phyloP scores from a whole-genome alignment of 2,113 vertebrate species.

The Vicugna pacos region DNA sequence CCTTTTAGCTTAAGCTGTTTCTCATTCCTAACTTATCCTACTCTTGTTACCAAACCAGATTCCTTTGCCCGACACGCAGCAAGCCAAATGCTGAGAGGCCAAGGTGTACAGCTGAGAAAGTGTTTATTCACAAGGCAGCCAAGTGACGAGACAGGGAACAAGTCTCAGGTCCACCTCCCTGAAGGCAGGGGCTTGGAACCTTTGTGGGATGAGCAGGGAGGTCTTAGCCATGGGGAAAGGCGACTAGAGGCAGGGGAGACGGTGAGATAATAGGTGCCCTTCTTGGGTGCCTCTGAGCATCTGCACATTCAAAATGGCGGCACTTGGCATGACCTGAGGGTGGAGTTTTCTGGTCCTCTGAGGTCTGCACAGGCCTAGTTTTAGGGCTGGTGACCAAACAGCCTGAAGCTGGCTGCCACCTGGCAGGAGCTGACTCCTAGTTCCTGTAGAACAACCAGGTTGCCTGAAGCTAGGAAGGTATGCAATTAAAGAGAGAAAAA shows the following conservation, averaged over 20 bases:
- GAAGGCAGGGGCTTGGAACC: background rate
- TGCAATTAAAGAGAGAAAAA: background rate
- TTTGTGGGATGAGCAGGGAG: background rate
- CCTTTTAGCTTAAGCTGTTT: background rate
- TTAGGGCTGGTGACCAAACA: background rate
- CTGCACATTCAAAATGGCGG: background rate
- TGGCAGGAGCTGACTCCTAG: background rate
- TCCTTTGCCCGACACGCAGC: background rate
- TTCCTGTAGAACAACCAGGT: background rate
- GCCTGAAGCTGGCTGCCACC: background rate
- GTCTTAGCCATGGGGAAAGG: background rate
- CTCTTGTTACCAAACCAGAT: background rate
- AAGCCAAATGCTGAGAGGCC: background rate
- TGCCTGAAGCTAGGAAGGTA: background rate
- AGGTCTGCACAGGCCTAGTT: background rate
- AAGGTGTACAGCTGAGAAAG: background rate
- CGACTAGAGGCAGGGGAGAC: background rate
- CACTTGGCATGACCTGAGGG: background rate
- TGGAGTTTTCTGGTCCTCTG: background rate
- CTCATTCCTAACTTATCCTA: background rate
- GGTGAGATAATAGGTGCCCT: no score
- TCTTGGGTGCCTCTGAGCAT: background rate
- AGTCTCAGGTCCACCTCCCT: background rate
- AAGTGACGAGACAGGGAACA: background rate
- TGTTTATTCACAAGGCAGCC: background rate